A percentile compares a stretch with the other conserved stretches of the same genome.
phyloP scores from a whole-genome alignment of 1,140 invertebrate species.

The Drosophila takahashii region DNA sequence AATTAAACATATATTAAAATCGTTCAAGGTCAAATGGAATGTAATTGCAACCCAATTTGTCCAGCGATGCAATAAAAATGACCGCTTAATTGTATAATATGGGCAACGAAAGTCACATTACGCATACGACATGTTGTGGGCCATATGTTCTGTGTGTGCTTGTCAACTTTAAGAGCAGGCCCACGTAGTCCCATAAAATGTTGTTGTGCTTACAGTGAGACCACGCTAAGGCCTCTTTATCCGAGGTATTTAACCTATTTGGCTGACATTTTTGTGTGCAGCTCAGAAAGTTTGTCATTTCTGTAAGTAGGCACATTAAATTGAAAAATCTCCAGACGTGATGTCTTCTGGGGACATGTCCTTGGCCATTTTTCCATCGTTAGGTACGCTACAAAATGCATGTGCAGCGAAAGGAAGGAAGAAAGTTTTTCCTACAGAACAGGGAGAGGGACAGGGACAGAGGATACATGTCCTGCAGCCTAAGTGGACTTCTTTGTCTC shows the following conservation, averaged over 20 bases:
- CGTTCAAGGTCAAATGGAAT: slow-evolving; percentile 29
- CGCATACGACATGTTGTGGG: slow-evolving; percentile 52
- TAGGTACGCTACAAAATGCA: slow-evolving; percentile 71
- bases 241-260: slow-evolving; percentile 20
- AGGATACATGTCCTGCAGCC: slow-evolving; percentile 34
- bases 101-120: slow-evolving; percentile 33
- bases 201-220: slow-evolving; percentile 23
- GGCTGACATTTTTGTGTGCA: background rate
- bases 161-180: slow-evolving; percentile 24
- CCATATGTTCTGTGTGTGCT: slow-evolving; percentile 13
- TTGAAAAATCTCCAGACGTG: slow-evolving; percentile 66
- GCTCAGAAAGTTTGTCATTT: slow-evolving; percentile 2
- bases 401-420: slow-evolving; percentile 37
- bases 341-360: slow-evolving; percentile 42
- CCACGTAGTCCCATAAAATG: slow-evolving; percentile 47
- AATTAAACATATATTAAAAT: slow-evolving; percentile 40
- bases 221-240: background rate
- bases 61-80: slow-evolving; percentile 46
- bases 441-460: slow-evolving; percentile 8
- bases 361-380: slow-evolving; percentile 58
- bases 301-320: slow-evolving; percentile 49
- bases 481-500: slow-evolving; percentile 66
- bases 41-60: slow-evolving; percentile 54
- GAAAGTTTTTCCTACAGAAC: slow-evolving; percentile 43
- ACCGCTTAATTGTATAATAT: slow-evolving; percentile 42